phyloP scores from a whole-genome alignment of 1,140 invertebrate genomes.

The Lepidostoma basale region DNA sequence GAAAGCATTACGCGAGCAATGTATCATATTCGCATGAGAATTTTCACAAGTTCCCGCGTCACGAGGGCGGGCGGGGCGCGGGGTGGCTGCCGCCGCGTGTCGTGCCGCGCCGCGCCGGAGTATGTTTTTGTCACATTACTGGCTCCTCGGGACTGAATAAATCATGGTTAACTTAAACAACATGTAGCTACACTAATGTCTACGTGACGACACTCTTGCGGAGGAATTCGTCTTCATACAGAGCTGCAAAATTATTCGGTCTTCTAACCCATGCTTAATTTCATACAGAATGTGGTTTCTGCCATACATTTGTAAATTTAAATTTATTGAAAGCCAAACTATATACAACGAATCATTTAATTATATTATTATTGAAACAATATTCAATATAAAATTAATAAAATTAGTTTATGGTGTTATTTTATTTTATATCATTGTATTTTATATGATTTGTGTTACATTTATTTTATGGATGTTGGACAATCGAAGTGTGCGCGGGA shows the following conservation, averaged over 20 bases:
- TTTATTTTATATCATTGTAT: too few species aligned
- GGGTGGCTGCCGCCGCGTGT: background rate
- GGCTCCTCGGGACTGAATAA: conserved; percentile 41
- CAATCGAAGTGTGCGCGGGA: too few species aligned
- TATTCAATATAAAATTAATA: too few species aligned
- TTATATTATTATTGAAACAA: too few species aligned
- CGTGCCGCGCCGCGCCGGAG: conserved; percentile 13
- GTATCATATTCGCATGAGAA: conserved; percentile 32
- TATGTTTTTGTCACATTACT: conserved; percentile 42
- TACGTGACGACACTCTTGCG: conserved; percentile 21
- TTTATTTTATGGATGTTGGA: too few species aligned
- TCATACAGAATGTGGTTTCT: too few species aligned
- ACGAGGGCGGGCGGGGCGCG: background rate
- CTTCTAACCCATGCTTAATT: too few species aligned
- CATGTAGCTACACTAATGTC: conserved; percentile 32
- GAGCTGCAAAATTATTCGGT: background rate
- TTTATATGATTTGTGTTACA: too few species aligned
- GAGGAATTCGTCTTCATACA: conserved; percentile 24
- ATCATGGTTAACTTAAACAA: conserved; percentile 43
- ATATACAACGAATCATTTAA: too few species aligned
- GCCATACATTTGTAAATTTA: too few species aligned
- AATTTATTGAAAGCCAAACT: too few species aligned
- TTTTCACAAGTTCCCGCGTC: conserved; percentile 32
- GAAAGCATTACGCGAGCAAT: conserved; percentile 21
- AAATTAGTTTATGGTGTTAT: too few species aligned